Base-by-base conservation (phyloP, 2,888 invertebrate species). In the Zhuqinia jingwanae region DNA sequence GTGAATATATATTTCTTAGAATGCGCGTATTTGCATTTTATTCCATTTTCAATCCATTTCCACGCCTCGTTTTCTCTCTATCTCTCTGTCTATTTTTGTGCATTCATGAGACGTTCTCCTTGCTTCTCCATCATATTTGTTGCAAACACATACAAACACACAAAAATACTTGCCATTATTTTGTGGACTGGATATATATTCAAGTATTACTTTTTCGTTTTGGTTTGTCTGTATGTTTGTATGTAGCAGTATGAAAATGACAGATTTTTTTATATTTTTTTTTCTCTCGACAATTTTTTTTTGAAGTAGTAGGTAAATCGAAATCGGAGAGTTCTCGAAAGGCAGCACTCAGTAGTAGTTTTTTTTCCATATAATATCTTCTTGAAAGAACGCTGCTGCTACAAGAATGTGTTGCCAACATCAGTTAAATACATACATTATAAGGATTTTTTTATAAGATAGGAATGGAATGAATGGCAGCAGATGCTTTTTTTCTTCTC, bases 221-320 rank as follows among this genome's bases (percentile, higher is more conserved):
- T 65, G 17, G 65, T 58, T 22, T n/a, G 58, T 6, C 20, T 17
- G 42, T 45, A 1, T 20, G 36, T 58, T 15, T 27, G n/a, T 56
- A 25, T 53, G 22, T 56, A 17, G 53, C 53, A 65, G 84, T 22
- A 78, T 78, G 78, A 78, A 78, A 78, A 70, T 78, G 85, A 85
- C 85, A 85, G 85, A 78, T 85, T 77, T 70, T 82, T 83, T 82
- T 45, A 25, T 42, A 8, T 6, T 36, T 36, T 8, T 36, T 36
- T 36, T 8, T 36, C 36, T 36, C 36, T 20, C 25, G 45, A 15
- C 42, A 13, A 15, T 6, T 6, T 6, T 6, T 36, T n/a, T n/a
- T 6, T 36, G 17, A 42, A 36, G 36, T 27, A 65, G 27, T 27
- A 27, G 2, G 60, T 60, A 60, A 27, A 36, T 36, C 36, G 36